phyloP scores from a whole-genome alignment of 2,113 vertebrate genomes.

The Atlantisia rogersi region DNA sequence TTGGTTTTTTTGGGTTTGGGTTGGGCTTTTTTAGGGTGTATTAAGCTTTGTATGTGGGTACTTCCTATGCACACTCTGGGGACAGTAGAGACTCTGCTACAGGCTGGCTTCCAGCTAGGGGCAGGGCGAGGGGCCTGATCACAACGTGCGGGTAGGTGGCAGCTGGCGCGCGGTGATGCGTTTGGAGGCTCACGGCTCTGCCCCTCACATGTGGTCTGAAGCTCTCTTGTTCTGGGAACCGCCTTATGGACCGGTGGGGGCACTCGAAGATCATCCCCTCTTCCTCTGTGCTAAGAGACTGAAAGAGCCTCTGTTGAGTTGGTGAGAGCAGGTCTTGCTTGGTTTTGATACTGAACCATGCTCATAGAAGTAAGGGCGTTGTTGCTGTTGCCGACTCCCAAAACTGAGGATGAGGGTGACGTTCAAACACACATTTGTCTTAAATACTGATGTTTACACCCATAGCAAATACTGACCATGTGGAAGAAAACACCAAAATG shows the following conservation, averaged over 20 bases:
- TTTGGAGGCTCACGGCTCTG: background rate
- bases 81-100: background rate
- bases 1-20: no score
- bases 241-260: background rate
- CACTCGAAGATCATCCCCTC: background rate
- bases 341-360: background rate
- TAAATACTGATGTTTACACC: constrained; percentile 35
- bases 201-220: fast-evolving
- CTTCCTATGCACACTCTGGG: background rate
- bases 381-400: background rate
- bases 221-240: fast-evolving
- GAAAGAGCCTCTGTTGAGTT: background rate
- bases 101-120: background rate
- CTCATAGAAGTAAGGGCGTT: background rate
- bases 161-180: fast-evolving
- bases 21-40: no score
- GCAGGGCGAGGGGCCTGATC: background rate
- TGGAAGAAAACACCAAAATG: constrained; percentile 2
- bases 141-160: background rate
- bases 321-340: background rate
- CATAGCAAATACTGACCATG: background rate
- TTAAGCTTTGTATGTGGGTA: background rate
- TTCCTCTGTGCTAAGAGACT: background rate
- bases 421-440: background rate
- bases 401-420: background rate